Evolutionary conservation across 2,888 invertebrate genomes (phyloP).

Genomic region (Autographa pulchrina): DNA sequence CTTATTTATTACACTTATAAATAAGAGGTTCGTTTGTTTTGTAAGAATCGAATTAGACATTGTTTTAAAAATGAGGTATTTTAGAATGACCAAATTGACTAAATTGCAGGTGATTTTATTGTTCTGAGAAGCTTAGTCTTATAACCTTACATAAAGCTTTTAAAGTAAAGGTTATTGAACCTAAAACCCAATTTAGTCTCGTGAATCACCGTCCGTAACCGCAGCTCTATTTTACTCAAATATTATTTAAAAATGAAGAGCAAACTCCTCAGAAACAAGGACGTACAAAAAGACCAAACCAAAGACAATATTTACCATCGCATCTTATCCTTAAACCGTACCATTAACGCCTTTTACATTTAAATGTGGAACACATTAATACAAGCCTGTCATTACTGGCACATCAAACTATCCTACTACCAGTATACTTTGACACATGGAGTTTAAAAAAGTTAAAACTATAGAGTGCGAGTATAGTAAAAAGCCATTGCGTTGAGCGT

Average conservation of each 20-base stretch:
- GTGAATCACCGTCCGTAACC: neutral
- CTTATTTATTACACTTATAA: conserved; percentile 73
- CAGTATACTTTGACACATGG: conserved; percentile 8
- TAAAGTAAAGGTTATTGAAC: neutral
- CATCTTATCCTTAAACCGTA: conserved; percentile 22
- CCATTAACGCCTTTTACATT: conserved; percentile 61
- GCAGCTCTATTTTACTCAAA: conserved; percentile 5
- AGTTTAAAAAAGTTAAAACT: too few species aligned
- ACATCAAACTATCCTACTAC: conserved; percentile 50
- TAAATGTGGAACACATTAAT: conserved; percentile 69
- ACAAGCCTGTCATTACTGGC: conserved; percentile 46
- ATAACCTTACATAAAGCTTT: neutral
- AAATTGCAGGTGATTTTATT: neutral
- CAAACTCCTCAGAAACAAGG: neutral
- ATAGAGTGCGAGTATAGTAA: too few species aligned
- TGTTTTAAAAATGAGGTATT: conserved; percentile 31
- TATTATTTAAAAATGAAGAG: conserved; percentile 11
- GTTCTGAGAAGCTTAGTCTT: neutral
- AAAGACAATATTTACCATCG: conserved; percentile 45
- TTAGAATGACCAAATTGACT: neutral
- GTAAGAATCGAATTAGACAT: conserved; percentile 38
- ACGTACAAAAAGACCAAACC: conserved; percentile 18
- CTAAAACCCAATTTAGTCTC: neutral
- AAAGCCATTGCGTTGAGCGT: too few species aligned
- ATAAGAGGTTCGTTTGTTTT: conserved; percentile 60